Evolutionary conservation across 1,140 invertebrate species (phyloP).

Genomic region (Paracyclopina nana): DNA sequence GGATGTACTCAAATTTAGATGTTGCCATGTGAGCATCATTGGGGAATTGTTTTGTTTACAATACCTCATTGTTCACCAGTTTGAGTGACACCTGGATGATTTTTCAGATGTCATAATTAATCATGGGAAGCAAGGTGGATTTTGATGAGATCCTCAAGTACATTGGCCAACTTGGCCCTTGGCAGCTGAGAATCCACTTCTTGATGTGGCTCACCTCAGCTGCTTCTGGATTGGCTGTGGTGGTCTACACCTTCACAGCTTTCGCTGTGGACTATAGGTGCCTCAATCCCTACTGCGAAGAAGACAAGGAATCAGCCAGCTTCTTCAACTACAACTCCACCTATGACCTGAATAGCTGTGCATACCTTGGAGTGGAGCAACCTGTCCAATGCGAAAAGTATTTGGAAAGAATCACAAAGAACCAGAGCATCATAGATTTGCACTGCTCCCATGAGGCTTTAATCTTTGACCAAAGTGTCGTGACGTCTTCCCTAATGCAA

Average conservation of each 20-base stretch:
- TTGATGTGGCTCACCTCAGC: conserved; percentile 8
- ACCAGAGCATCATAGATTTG: background rate
- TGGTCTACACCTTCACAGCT: conserved; percentile 12
- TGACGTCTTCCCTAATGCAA: background rate
- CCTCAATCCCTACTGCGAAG: conserved; percentile 3
- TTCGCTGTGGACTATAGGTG: background rate
- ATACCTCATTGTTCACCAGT: too few relatives aligned
- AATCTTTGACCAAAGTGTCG: background rate
- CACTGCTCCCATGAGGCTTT: background rate
- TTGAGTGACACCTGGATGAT: too few relatives aligned
- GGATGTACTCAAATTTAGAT: too few relatives aligned
- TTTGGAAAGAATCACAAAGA: background rate
- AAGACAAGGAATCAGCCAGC: background rate
- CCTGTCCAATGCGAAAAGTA: background rate
- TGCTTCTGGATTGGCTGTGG: conserved; percentile 10
- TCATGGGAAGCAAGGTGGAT: background rate
- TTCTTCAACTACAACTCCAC: background rate
- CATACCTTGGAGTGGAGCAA: background rate
- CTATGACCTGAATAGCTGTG: background rate
- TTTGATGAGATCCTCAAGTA: conserved; percentile 4
- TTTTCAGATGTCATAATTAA: too few relatives aligned
- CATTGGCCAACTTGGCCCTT: conserved; percentile 10
- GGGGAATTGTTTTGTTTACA: too few relatives aligned
- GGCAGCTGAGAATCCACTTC: conserved; percentile 6
- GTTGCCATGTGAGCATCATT: too few relatives aligned